A percentile compares a stretch with the other conserved stretches of the same genome.
Conservation (phyloP, 2,888 invertebrate genomes). For the Metallyticus violacea region DNA sequence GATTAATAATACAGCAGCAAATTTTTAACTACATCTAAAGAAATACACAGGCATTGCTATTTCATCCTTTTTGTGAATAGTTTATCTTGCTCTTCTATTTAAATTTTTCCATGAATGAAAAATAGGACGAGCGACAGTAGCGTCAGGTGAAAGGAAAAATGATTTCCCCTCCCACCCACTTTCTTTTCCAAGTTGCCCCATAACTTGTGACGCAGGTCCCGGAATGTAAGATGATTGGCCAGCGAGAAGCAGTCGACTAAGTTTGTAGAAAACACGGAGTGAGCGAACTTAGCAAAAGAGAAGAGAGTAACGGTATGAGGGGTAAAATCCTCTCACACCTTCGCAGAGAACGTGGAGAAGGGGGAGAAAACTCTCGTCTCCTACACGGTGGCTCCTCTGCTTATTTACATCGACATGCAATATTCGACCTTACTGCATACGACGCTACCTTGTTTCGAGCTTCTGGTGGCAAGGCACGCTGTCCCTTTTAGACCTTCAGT, state of each 20-base stretch:
- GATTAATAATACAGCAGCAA: background rate
- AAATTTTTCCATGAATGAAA: background rate
- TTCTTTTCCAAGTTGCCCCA: background rate
- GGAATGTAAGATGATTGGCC: background rate
- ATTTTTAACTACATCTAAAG: background rate
- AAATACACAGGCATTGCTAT: background rate
- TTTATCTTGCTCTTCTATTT: background rate
- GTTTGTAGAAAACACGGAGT: background rate
- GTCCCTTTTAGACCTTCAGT: too few species aligned
- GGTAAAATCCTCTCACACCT: background rate
- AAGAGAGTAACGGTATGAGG: background rate
- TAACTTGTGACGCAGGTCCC: background rate
- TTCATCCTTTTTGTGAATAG: background rate
- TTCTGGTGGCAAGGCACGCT: background rate
- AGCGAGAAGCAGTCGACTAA: background rate
- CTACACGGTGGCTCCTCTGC: background rate
- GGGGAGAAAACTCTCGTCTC: background rate
- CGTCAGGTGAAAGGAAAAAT: background rate
- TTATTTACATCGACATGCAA: background rate
- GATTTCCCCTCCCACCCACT: background rate
- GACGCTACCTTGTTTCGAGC: background rate
- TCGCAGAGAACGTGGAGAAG: background rate
- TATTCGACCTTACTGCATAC: background rate
- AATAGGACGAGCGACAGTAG: background rate
- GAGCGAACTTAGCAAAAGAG: too few species aligned